Evolutionary conservation across 2,888 invertebrate genomes (phyloP).

Genomic region (Chrysina gloriosa): DNA sequence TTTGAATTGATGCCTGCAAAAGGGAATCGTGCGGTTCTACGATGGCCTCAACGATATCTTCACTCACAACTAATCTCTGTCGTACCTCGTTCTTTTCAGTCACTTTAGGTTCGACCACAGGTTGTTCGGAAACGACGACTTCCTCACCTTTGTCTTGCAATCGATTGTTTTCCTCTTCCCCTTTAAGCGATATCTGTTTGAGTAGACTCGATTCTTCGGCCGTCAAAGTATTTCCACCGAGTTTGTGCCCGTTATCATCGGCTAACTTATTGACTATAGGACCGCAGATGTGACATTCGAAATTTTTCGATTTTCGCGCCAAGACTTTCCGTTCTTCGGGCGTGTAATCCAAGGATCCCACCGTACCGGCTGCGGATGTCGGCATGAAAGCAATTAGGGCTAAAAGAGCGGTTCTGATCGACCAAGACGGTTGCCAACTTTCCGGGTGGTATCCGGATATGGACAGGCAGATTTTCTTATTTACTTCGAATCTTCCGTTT

Average conservation of each 20-base stretch:
- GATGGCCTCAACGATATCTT: background rate
- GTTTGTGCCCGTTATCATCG: slow-evolving; percentile 41
- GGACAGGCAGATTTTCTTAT: slow-evolving; percentile 94
- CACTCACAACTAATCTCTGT: slow-evolving; percentile 19
- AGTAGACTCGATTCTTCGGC: slow-evolving; percentile 69
- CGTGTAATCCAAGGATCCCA: slow-evolving; percentile 91
- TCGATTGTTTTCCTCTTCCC: slow-evolving; percentile 60
- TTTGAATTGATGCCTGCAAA: slow-evolving; percentile 58
- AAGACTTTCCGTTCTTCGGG: slow-evolving; percentile 84
- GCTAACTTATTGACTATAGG: slow-evolving; percentile 68
- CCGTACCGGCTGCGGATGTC: slow-evolving; percentile 87
- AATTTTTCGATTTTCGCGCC: slow-evolving; percentile 78
- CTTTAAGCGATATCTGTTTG: slow-evolving; percentile 68
- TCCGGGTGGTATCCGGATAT: slow-evolving; percentile 98
- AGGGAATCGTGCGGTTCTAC: slow-evolving; percentile 46
- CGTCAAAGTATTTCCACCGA: slow-evolving; percentile 61
- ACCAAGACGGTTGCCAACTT: slow-evolving; percentile 98
- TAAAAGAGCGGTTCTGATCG: slow-evolving; percentile 90
- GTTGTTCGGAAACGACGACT: slow-evolving; percentile 50
- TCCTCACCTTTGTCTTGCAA: slow-evolving; percentile 53
- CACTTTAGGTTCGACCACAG: slow-evolving; percentile 48
- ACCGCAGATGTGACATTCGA: slow-evolving; percentile 75
- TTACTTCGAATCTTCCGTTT: slow-evolving; percentile 92
- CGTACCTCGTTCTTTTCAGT: slow-evolving; percentile 20
- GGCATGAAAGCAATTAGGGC: slow-evolving; percentile 97